Evolutionary conservation across 2,797 vertebrate species (phyloP), one percentile per base, ranked within the genome.

Genomic region (Danio albolineatus): DNA sequence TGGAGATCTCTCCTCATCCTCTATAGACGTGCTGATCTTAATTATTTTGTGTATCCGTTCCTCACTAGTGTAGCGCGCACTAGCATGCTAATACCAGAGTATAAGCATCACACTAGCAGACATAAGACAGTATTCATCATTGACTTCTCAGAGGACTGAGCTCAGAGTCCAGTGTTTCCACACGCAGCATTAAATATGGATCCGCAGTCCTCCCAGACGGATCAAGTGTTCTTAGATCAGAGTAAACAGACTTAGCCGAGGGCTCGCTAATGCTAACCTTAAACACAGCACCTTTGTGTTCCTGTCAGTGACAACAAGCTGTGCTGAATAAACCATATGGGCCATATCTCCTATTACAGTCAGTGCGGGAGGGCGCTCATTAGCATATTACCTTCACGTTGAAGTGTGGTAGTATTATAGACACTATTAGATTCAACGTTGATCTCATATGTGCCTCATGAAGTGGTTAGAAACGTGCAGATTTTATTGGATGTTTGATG

Each of bases 181-280:
- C 16, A 39, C 17, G 9, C 39, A 44, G 54, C 46, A 51, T 75
- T 75, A 21, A 21, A 64, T 21, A 53, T 64, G 28, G 14, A 75
- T 75, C n/a, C 54, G 6, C 49, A 53, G 48, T 13, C 48, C 2
- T 70, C 73, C 17, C 59, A 41, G 59, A 53, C 13, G 73, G 48
- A 43, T 28, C 9, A 21, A 5, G 48, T 65, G 43, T 65, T 65
- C 60, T 65, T 54, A 65, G 38, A 54, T 8, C 13, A 64, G 7
- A 43, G 65, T 54, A 53, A 43, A 41, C 59, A 64, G 38, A 39
- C 10, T 38, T 48, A 19, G 57, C 16, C 0, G 67, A 56, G 57
- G 4, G 6, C 2, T 53, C 2, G n/a, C 46, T 62, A 12, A 5
- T 16, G 59, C 71, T 73, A 12, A 49, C 6, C 44, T 74, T 12